Evolutionary conservation across 2,888 invertebrate genomes (phyloP), one percentile per base, ranked within the genome.

Genomic region (Platerodrilus igneus): DNA sequence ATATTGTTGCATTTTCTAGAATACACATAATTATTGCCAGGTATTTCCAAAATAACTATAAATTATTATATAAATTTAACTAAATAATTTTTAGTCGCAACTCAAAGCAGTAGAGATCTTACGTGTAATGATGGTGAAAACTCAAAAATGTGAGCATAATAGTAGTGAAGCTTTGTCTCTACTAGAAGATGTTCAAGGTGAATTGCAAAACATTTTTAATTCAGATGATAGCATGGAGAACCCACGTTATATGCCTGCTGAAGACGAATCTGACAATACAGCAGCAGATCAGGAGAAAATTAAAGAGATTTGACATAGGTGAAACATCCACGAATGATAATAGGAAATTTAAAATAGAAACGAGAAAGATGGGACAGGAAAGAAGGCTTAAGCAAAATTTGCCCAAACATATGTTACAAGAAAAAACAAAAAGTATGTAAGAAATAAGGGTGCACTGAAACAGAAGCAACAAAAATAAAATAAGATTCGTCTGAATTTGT

Each of bases 141-240:
- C n/a, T 10, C n/a, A n/a, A n/a, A n/a, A 7, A 22, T n/a, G 22
- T 22, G 3, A 4, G 8, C 4, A 22, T 22, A 10, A n/a, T n/a
- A n/a, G n/a, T n/a, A n/a, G n/a, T n/a, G n/a, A n/a, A n/a, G n/a
- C n/a, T n/a, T n/a, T n/a, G n/a, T n/a, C n/a, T n/a, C n/a, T n/a
- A n/a, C n/a, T n/a, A n/a, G n/a, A n/a, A n/a, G n/a, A n/a, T n/a
- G n/a, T n/a, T n/a, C n/a, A n/a, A 22, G 10, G 22, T 22, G 22
- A 22, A 22, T 22, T 22, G 22, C 22, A 22, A 22, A 10, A 22
- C 9, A 22, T 22, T 22, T 22, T 22, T 22, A n/a, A n/a, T 22
- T 4, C 5, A 22, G 22, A n/a, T 22, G 22, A 22, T 22, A 22
- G 22, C n/a, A 22, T n/a, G 8, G 22, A 22, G 4, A 4, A 22